These are phyloP conservation scores for Plutella xylostella DNA, from an alignment of 2,888 invertebrate genomes.

Conservation along the genomic window DNA sequence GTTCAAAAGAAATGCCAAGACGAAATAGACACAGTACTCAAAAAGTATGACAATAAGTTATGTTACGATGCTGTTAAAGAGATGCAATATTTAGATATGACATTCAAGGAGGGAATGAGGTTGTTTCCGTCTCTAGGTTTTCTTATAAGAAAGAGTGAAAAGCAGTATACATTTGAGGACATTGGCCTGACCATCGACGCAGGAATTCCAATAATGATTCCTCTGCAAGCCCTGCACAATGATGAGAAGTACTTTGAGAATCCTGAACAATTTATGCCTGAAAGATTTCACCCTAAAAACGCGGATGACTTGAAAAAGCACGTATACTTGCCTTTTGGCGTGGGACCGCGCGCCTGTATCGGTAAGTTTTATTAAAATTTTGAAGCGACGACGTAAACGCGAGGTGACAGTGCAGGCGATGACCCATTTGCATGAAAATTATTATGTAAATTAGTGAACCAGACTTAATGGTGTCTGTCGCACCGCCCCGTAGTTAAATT, in stretches of 20 bases:
- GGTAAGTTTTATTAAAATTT: no score
- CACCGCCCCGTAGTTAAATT: no score
- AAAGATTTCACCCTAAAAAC: slow-evolving; percentile 32
- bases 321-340: slow-evolving; percentile 44
- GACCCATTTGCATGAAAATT: no score
- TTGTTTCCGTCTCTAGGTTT: slow-evolving; percentile 45
- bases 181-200: slow-evolving; percentile 31
- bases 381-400: no score
- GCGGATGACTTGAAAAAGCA: slow-evolving; percentile 26
- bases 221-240: slow-evolving; percentile 33
- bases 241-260: slow-evolving; percentile 37
- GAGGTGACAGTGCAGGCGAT: no score
- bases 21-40: slow-evolving; percentile 33
- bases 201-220: slow-evolving; percentile 30
- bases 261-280: slow-evolving; percentile 36
- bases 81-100: slow-evolving; percentile 37
- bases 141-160: slow-evolving; percentile 29
- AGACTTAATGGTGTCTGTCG: no score
- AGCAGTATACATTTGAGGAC: slow-evolving; percentile 34
- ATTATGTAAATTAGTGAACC: no score
- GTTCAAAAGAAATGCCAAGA: slow-evolving; percentile 32
- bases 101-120: slow-evolving; percentile 38
- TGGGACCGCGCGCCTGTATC: slow-evolving; percentile 44
- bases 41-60: slow-evolving; percentile 25
- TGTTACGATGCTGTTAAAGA: slow-evolving; percentile 38